Conservation (phyloP, 2,888 invertebrate genomes). For the Cantharis flavilabris region DNA sequence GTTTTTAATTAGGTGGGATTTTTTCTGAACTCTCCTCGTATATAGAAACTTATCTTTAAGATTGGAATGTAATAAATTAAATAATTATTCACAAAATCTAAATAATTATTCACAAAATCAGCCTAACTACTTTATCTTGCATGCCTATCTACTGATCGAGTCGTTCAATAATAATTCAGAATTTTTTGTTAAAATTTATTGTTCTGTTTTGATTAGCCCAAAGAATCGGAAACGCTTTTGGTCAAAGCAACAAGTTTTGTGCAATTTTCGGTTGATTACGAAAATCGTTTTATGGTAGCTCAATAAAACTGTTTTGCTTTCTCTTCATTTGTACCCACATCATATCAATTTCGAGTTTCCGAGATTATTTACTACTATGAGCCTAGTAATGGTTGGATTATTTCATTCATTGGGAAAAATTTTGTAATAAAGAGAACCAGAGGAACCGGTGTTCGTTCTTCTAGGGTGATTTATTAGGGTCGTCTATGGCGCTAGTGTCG, state of each 20-base stretch:
- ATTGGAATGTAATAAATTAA: not conserved
- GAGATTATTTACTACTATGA: not conserved
- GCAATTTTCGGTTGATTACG: not conserved
- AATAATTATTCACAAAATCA: not conserved
- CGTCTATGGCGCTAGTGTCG: slow-evolving; percentile 41
- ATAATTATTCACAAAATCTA: not conserved
- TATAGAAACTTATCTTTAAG: not conserved
- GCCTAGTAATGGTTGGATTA: not conserved
- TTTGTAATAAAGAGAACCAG: not conserved
- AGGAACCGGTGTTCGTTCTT: slow-evolving; percentile 5
- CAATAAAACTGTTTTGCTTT: not conserved
- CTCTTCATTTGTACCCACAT: not conserved
- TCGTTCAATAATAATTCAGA: not conserved
- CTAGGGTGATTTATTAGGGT: slow-evolving; percentile 44
- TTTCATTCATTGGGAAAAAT: not conserved
- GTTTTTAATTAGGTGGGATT: not conserved
- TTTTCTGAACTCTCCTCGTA: not conserved
- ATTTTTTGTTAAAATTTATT: not conserved
- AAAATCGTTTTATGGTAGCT: not conserved
- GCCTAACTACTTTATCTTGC: not conserved
- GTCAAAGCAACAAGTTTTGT: not conserved
- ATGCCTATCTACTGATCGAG: not conserved
- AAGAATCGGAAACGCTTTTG: not conserved
- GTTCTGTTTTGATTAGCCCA: not conserved
- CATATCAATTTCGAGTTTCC: not conserved